phyloP scores from a whole-genome alignment of 2,113 vertebrate species.

The Porphyrio hochstetteri region DNA sequence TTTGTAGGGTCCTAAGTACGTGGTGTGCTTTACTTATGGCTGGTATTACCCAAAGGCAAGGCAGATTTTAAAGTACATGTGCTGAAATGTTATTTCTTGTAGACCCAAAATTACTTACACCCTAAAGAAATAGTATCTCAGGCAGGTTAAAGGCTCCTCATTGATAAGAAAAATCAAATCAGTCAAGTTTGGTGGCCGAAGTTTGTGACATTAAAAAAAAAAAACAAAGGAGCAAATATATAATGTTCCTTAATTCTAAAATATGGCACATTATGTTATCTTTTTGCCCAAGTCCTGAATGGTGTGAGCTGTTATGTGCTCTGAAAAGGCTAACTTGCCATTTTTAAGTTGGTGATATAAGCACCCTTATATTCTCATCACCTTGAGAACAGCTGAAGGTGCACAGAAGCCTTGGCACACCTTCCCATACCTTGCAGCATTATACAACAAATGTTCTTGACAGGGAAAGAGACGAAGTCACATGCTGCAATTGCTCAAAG shows the following conservation, averaged over 20 bases:
- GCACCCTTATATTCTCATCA: neutral
- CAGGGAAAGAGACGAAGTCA: neutral
- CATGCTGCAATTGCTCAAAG: neutral
- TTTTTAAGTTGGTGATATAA: neutral
- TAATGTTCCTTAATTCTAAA: neutral
- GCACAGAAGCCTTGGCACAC: constrained; percentile 21
- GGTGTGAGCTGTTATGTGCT: neutral
- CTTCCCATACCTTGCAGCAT: neutral
- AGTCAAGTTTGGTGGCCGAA: neutral
- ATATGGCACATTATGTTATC: neutral
- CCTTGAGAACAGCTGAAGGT: neutral
- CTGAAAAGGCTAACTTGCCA: neutral
- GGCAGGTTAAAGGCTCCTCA: neutral
- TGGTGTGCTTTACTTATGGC: fast-evolving
- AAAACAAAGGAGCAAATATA: no score
- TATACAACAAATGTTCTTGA: constrained; percentile 6
- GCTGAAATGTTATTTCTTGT: neutral
- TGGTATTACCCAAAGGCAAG: neutral
- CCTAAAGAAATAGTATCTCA: neutral
- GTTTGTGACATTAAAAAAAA: neutral
- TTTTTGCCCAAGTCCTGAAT: neutral
- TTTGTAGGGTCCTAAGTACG: neutral
- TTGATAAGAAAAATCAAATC: neutral
- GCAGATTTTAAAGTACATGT: neutral
- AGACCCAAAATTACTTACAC: neutral